Conservation (phyloP, 2,113 vertebrate genomes). For the Amphilophus citrinellus region DNA sequence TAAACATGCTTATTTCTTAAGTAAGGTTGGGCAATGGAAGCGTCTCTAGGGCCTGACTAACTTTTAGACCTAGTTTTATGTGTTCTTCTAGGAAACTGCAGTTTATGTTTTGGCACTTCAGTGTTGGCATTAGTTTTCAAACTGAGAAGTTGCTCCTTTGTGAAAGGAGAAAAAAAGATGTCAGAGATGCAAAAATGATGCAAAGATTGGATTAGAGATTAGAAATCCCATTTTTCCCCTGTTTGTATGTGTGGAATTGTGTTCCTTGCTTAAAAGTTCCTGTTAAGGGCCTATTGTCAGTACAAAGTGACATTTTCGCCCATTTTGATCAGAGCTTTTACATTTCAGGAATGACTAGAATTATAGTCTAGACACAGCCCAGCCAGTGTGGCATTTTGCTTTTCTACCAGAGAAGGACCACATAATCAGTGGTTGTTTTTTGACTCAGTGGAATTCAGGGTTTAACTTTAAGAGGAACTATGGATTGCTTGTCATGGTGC, state of each 20-base stretch:
- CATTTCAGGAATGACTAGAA: slow-evolving; percentile 27
- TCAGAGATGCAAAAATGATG: background rate
- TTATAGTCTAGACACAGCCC: slow-evolving; percentile 56
- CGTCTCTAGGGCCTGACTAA: background rate
- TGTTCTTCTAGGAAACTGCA: background rate
- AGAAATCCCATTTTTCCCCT: background rate
- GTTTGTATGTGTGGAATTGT: background rate
- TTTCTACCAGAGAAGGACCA: slow-evolving; percentile 22
- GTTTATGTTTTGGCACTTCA: background rate
- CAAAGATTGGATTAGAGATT: background rate
- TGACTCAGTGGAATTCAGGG: slow-evolving; percentile 30
- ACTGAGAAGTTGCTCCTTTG: background rate
- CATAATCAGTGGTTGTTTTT: slow-evolving; percentile 47
- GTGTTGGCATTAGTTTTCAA: background rate
- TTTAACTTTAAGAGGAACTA: slow-evolving; percentile 39
- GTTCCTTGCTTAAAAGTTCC: background rate
- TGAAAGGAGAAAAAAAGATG: background rate
- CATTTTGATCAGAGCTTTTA: slow-evolving; percentile 54
- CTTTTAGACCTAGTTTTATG: background rate
- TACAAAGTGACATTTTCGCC: background rate
- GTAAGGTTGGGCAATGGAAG: background rate
- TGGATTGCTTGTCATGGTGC: slow-evolving; percentile 22
- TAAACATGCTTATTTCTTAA: background rate
- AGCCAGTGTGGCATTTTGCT: slow-evolving; percentile 32
- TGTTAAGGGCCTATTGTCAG: background rate